Conservation (phyloP, 2,888 invertebrate genomes). For the Sesamia inferens region DNA sequence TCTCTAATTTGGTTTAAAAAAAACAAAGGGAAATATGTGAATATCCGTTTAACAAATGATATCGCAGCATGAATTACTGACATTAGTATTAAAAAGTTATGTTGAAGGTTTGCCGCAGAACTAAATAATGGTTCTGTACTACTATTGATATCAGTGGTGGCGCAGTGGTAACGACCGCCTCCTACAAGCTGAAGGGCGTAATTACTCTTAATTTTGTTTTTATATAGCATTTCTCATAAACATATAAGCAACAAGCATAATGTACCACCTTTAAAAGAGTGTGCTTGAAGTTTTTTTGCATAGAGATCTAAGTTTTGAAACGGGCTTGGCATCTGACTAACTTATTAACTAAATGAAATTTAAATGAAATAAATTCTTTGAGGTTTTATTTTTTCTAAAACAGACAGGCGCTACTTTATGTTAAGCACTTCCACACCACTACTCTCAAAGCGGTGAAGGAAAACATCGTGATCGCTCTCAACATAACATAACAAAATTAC, state of each 20-base stretch:
- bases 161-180: not conserved
- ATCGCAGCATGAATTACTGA: slow-evolving; percentile 26
- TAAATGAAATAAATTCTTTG: too few species aligned
- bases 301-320: too few species aligned
- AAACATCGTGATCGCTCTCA: not conserved
- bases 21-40: slow-evolving; percentile 11
- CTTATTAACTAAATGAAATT: too few species aligned
- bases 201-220: too few species aligned
- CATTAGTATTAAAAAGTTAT: not conserved
- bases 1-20: too few species aligned
- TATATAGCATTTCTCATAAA: too few species aligned
- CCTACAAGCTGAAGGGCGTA: not conserved
- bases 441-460: too few species aligned
- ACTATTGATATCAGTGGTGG: not conserved
- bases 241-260: too few species aligned
- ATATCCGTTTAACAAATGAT: slow-evolving; percentile 29
- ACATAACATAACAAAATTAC: too few species aligned
- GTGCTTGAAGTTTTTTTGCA: too few species aligned
- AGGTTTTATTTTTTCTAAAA: not conserved
- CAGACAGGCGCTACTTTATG: not conserved
- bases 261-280: too few species aligned
- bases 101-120: slow-evolving; percentile 3
- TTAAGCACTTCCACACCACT: not conserved
- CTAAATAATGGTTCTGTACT: not conserved
- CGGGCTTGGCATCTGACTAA: too few species aligned